Conservation (phyloP, 2,797 vertebrate genomes). For the Macrochelys suwanniensis region DNA sequence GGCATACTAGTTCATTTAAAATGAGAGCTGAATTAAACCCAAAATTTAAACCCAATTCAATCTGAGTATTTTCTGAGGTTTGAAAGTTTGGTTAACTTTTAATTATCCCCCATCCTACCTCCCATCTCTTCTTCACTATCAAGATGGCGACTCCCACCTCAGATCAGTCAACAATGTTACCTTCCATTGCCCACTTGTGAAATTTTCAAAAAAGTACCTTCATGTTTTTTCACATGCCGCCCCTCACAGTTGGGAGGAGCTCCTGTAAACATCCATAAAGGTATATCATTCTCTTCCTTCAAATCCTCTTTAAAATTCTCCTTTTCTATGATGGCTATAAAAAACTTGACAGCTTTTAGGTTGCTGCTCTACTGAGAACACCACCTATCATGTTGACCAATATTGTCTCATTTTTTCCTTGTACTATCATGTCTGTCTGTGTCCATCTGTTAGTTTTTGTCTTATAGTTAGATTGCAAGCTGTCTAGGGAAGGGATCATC, state of each 20-base stretch:
- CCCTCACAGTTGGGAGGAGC: neutral
- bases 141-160: neutral
- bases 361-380: neutral
- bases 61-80: neutral
- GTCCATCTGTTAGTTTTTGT: neutral
- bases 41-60: neutral
- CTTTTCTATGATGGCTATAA: neutral
- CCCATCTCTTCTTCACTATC: neutral
- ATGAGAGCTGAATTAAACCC: neutral
- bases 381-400: neutral
- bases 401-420: neutral
- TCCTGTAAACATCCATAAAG: neutral
- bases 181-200: neutral
- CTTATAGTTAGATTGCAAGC: neutral
- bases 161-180: neutral
- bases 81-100: neutral
- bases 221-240: neutral
- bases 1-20: neutral
- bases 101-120: neutral
- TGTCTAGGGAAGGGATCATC: neutral
- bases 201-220: neutral
- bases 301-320: neutral
- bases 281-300: accelerated
- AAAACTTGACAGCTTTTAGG: neutral
- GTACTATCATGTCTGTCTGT: neutral